phyloP scores from a whole-genome alignment of 1,140 invertebrate species.

The Drosophila pallidifrons region DNA sequence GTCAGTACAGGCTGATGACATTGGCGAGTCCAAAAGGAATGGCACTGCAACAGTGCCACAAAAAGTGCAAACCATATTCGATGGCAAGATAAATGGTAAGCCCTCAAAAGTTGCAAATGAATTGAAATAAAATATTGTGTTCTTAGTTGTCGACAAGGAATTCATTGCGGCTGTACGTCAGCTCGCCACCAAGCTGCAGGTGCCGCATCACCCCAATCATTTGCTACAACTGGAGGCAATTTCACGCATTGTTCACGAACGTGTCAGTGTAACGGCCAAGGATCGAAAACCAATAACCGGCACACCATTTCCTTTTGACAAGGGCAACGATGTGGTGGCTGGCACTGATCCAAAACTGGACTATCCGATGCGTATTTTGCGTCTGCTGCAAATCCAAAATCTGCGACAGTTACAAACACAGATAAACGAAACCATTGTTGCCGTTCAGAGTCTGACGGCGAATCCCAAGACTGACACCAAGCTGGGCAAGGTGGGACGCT shows the following conservation, averaged over 20 bases:
- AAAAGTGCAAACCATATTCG: constrained; percentile 63
- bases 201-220: constrained; percentile 93
- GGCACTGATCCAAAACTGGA: constrained; percentile 88
- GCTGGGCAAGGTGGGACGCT: constrained; percentile 95
- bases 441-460: constrained; percentile 96
- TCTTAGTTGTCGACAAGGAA: constrained; percentile 91
- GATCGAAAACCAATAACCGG: constrained; percentile 89
- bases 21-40: constrained; percentile 85
- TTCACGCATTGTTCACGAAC: constrained; percentile 88
- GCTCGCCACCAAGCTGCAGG: constrained; percentile 92
- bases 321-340: constrained; percentile 84
- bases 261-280: constrained; percentile 89
- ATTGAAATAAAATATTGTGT: constrained; percentile 7
- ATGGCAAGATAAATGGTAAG: constrained; percentile 84
- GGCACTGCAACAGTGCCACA: constrained; percentile 26
- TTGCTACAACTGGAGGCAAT: constrained; percentile 91
- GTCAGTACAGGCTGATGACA: constrained; percentile 87
- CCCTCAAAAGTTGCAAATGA: constrained; percentile 50
- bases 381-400: constrained; percentile 96
- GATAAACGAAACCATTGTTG: constrained; percentile 97
- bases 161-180: constrained; percentile 92
- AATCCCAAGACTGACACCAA: constrained; percentile 98
- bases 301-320: constrained; percentile 88
- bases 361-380: constrained; percentile 92
- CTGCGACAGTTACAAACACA: constrained; percentile 95